phyloP scores from a whole-genome alignment of 1,140 invertebrate genomes.

The Helicoverpa armigera region DNA sequence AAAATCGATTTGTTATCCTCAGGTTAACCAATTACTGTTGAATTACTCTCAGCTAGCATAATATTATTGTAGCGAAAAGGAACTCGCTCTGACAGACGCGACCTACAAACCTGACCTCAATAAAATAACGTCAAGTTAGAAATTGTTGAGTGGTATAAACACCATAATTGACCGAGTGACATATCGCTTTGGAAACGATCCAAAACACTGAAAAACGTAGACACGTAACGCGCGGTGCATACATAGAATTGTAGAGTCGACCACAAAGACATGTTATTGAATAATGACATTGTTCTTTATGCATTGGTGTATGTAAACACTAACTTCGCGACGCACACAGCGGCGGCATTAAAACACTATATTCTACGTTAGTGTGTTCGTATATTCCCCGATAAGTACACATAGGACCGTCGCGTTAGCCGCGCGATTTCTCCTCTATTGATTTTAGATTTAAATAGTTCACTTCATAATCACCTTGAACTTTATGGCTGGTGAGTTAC shows the following conservation, averaged over 20 bases:
- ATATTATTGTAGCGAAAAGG: not conserved
- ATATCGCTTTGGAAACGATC: conserved; percentile 46
- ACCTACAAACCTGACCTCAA: conserved; percentile 38
- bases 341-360: conserved; percentile 46
- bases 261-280: conserved; percentile 67
- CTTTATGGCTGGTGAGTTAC: conserved; percentile 82
- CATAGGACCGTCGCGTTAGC: conserved; percentile 73
- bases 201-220: conserved; percentile 51
- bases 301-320: conserved; percentile 78
- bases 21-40: not conserved
- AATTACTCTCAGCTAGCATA: not conserved
- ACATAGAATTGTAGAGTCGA: conserved; percentile 71
- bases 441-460: conserved; percentile 80
- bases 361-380: conserved; percentile 53
- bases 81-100: not conserved
- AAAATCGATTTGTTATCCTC: too few species aligned
- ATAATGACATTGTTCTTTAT: conserved; percentile 81
- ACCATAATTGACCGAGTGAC: conserved; percentile 41
- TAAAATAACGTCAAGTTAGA: conserved; percentile 25
- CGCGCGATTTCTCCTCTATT: conserved; percentile 80
- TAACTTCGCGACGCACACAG: conserved; percentile 39
- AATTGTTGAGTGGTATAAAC: conserved; percentile 35
- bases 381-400: conserved; percentile 65
- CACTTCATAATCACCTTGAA: conserved; percentile 75
- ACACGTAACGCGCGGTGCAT: conserved; percentile 59